Evolutionary conservation across 2,113 vertebrate species (phyloP), one percentile per base, ranked within the genome.

Genomic region (Scatophagus argus): DNA sequence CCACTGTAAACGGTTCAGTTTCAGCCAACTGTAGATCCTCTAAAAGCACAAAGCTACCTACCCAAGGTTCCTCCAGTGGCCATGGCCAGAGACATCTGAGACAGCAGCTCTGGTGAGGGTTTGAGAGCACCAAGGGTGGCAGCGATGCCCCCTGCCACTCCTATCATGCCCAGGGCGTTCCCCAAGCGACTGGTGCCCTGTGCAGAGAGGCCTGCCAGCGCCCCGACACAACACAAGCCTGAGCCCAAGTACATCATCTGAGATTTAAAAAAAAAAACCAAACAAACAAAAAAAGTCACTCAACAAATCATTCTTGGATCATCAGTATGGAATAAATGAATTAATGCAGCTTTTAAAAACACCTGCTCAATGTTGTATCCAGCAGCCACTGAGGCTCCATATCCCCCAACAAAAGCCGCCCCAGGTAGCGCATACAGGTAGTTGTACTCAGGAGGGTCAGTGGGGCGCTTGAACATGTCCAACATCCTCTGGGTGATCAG

Each of bases 391-490:
- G 91, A 93, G 1, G 83, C 91, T 36, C 93, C 87, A 5, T 93
- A 95, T 32, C 94, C 93, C 38, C 93, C 94, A 29, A 94, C 85
- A 83, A 95, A 94, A 0, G 61, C 88, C 31, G 74, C 68, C 32
- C 88, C 94, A 3, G 93, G 93, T 68, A 95, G 74, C 9, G 89
- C 43, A 44, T 95, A 95, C 64, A 96, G 87, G 61, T 95, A 93
- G 87, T 95, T 95, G 65, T 94, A 86, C 77, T 94, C 94, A 27
- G 94, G 88, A 36, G 91, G 93, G 70, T 94, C 93, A 34, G 94
- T 93, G 38, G 92, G 92, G 9, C 91, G 93, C 72, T 95, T 95
- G 73, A 96, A 96, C 93, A 95, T 94, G 86, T 94, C 92, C 77
- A 95, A 36, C 91, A 96, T 93, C 83, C 91, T 91, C 83, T 94